Evolutionary conservation across 2,888 invertebrate genomes (phyloP).

Genomic region (Lithophane socia): DNA sequence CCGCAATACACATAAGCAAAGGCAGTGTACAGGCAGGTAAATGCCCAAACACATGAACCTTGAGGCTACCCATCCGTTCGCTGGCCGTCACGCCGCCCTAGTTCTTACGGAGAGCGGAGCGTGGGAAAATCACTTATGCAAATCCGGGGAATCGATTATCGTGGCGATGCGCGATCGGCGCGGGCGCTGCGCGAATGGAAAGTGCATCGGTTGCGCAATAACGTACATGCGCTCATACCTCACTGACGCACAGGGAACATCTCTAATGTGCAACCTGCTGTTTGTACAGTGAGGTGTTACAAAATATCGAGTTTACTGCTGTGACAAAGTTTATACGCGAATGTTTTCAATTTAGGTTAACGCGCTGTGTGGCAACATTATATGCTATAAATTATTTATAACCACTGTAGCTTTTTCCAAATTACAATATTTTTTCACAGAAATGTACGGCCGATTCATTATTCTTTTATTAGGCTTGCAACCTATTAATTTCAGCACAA

Average conservation of each 20-base stretch:
- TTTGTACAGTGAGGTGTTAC: conserved; percentile 48
- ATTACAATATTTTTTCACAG: neutral
- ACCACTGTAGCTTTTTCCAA: neutral
- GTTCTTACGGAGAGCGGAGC: conserved; percentile 83
- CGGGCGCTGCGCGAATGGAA: conserved; percentile 80
- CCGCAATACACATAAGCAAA: conserved; percentile 39
- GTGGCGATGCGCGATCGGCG: conserved; percentile 71
- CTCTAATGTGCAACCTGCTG: conserved; percentile 62
- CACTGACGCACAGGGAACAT: conserved; percentile 46
- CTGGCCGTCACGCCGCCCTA: conserved; percentile 83
- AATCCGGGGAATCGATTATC: conserved; percentile 88
- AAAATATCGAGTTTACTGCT: conserved; percentile 43
- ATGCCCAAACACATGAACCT: conserved; percentile 75
- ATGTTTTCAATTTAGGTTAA: conserved; percentile 21
- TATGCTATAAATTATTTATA: neutral
- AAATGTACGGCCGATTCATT: neutral
- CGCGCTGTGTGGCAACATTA: neutral
- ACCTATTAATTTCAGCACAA: neutral
- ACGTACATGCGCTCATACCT: conserved; percentile 66
- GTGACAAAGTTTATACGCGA: conserved; percentile 1
- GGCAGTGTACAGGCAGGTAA: conserved; percentile 41
- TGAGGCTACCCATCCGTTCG: conserved; percentile 84
- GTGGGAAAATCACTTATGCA: conserved; percentile 88
- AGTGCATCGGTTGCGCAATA: conserved; percentile 85
- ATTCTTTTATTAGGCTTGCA: neutral